Percentiles rank a stretch among this genome's conserved stretches.
These are phyloP conservation scores for Paratrypauchen microcephalus DNA, from an alignment of 2,797 vertebrate species.

Conservation along the genomic window DNA sequence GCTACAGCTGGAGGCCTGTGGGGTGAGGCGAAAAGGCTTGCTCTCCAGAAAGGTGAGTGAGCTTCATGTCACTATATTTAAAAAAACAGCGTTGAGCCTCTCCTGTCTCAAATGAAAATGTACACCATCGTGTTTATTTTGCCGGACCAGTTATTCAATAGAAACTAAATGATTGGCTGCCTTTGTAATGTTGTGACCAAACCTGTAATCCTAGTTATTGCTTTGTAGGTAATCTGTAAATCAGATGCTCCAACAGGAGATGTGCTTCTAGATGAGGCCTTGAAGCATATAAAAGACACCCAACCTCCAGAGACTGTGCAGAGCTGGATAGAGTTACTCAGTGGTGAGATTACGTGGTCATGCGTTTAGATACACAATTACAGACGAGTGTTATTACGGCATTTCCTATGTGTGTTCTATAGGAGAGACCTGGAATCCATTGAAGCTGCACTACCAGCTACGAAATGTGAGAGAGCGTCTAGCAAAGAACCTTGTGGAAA, in stretches of 20 bases:
- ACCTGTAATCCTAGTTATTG: neutral
- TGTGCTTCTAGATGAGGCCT: constrained; percentile 92
- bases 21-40: constrained; percentile 94
- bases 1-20: constrained; percentile 90
- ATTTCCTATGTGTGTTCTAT: constrained; percentile 1
- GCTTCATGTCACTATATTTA: neutral
- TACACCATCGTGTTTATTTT: neutral
- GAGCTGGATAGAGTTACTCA: constrained; percentile 96
- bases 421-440: constrained; percentile 97
- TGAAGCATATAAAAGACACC: constrained; percentile 94
- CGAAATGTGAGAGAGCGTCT: constrained; percentile 92
- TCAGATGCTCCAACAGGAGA: constrained; percentile 94
- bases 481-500: constrained; percentile 97
- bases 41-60: constrained; percentile 92
- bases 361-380: constrained; percentile 11
- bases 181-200: constrained; percentile 18
- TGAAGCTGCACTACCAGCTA: constrained; percentile 96
- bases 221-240: constrained; percentile 89
- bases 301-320: constrained; percentile 95
- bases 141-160: neutral
- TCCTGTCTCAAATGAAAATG: neutral
- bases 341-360: constrained; percentile 81
- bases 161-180: neutral
- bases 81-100: neutral
- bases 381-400: neutral